Conservation (phyloP, 2,113 vertebrate species). For the Eretmochelys imbricata region DNA sequence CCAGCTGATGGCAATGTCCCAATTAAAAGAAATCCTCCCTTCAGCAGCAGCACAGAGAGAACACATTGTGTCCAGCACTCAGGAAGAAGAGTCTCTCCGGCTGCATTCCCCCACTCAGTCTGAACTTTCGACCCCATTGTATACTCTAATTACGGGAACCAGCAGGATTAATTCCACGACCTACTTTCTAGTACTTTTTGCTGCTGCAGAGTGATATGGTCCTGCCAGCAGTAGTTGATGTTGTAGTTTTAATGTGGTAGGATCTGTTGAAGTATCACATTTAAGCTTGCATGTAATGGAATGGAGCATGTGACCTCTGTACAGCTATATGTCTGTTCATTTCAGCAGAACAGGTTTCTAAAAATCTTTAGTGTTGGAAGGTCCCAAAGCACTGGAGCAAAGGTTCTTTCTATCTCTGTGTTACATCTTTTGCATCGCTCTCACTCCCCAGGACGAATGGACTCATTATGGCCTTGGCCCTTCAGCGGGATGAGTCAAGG, state of each 20-base stretch:
- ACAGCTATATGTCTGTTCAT: background rate
- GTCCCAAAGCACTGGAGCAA: background rate
- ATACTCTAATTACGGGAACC: slow-evolving; percentile 74
- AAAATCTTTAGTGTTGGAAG: background rate
- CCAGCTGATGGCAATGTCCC: background rate
- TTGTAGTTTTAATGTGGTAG: background rate
- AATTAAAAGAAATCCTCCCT: background rate
- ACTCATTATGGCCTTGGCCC: background rate
- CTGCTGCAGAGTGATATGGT: slow-evolving; percentile 33
- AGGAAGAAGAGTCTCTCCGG: slow-evolving; percentile 21
- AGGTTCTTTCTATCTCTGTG: background rate
- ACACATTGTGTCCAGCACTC: background rate
- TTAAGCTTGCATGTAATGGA: background rate
- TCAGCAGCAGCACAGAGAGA: background rate
- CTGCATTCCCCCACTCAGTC: slow-evolving; percentile 30
- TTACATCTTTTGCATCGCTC: background rate
- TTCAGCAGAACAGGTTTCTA: background rate
- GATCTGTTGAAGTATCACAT: background rate
- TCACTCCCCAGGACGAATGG: background rate
- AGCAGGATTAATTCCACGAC: slow-evolving; percentile 69
- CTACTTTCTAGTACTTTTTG: slow-evolving; percentile 64
- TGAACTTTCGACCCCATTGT: slow-evolving; percentile 66
- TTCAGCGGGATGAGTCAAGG: background rate
- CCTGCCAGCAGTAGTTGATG: background rate
- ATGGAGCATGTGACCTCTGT: fast-evolving